phyloP scores from a whole-genome alignment of 2,888 invertebrate genomes.

The Cistogaster globosa region DNA sequence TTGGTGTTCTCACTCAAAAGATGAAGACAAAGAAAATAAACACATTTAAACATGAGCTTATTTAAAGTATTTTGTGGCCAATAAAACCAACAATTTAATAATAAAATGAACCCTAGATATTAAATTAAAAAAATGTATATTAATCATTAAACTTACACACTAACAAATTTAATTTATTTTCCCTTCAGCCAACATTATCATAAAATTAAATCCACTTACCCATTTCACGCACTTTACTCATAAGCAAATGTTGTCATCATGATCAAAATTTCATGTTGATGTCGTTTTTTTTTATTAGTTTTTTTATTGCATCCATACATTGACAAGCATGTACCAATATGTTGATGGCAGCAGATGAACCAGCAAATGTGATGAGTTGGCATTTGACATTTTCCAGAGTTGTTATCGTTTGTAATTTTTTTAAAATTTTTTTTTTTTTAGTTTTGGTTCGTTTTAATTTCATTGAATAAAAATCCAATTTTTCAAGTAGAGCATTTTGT shows the following conservation, averaged over 20 bases:
- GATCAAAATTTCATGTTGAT: slow-evolving; percentile 43
- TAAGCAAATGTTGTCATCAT: slow-evolving; percentile 46
- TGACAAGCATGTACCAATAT: slow-evolving; percentile 14
- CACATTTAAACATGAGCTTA: too few relatives aligned
- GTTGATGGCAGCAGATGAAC: slow-evolving; percentile 37
- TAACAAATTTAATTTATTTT: background rate
- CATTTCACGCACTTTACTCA: slow-evolving; percentile 66
- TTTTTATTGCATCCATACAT: slow-evolving; percentile 43
- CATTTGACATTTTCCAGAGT: slow-evolving; percentile 63
- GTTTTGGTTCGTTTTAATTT: slow-evolving; percentile 41
- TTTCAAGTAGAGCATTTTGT: slow-evolving; percentile 21
- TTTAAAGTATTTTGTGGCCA: too few relatives aligned
- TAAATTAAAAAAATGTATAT: too few relatives aligned
- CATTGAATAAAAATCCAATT: slow-evolving; percentile 22
- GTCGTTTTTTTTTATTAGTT: slow-evolving; percentile 9
- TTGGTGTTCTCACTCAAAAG: too few relatives aligned
- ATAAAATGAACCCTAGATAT: too few relatives aligned
- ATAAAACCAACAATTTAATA: too few relatives aligned
- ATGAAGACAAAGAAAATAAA: too few relatives aligned
- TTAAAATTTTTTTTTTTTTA: slow-evolving; percentile 1
- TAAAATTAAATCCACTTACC: slow-evolving; percentile 54
- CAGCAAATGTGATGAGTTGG: slow-evolving; percentile 56
- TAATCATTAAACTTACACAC: too few relatives aligned
- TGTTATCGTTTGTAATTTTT: slow-evolving; percentile 38
- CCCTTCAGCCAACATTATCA: background rate